Evolutionary conservation across 2,113 vertebrate genomes (phyloP).

Genomic region (Falco punctatus): DNA sequence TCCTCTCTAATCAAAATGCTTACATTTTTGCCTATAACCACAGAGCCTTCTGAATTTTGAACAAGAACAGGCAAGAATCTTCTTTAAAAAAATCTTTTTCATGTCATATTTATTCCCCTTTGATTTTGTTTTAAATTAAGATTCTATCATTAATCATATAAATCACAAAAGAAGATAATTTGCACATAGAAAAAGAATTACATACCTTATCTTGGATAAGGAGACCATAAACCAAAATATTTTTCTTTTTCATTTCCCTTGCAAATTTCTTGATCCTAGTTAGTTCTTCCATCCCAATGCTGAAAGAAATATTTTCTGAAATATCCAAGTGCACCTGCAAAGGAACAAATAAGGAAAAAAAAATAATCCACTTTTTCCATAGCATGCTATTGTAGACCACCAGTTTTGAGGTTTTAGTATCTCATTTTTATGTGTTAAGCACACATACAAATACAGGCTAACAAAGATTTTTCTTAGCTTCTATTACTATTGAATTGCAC

Average conservation of each 20-base stretch:
- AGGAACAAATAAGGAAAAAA: background rate
- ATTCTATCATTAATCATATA: constrained; percentile 4
- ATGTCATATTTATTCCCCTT: background rate
- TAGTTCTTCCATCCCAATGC: constrained; percentile 62
- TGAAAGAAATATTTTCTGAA: constrained; percentile 48
- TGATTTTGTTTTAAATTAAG: constrained; percentile 35
- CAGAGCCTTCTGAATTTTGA: background rate
- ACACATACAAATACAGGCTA: background rate
- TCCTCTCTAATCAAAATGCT: background rate
- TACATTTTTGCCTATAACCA: constrained; percentile 11
- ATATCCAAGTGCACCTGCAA: constrained; percentile 70
- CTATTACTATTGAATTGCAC: background rate
- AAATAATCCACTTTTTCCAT: background rate
- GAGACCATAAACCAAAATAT: constrained; percentile 77
- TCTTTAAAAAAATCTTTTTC: background rate
- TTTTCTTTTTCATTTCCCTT: constrained; percentile 70
- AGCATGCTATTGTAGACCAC: background rate
- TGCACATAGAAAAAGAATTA: background rate
- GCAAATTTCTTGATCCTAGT: constrained; percentile 63
- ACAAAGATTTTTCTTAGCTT: background rate
- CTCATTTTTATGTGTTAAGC: background rate
- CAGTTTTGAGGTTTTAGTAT: background rate
- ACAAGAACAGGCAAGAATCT: constrained; percentile 31
- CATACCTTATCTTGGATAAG: constrained; percentile 76
- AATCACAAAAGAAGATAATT: background rate